Evolutionary conservation across 2,113 vertebrate species (phyloP), one percentile per base, ranked within the genome.

Genomic region (Trachemys scripta): DNA sequence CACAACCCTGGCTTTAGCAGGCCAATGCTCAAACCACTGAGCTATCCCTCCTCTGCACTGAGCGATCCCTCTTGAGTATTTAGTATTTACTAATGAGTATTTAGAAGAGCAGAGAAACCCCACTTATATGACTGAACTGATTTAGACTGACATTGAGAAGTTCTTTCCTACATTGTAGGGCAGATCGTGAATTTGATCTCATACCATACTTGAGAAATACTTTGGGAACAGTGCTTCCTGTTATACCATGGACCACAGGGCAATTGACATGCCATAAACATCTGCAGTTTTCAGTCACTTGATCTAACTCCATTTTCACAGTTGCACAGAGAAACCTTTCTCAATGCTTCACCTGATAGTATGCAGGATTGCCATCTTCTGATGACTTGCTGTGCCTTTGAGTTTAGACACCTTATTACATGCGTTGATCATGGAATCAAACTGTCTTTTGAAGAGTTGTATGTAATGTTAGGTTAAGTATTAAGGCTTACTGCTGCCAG

Each of bases 61-160:
- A 42, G 42, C 42, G 42, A 42, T 42, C 42, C 42, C 42, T 42
- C 42, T 42, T 42, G 42, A 42, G 42, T 42, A 42, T 42, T 42
- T 42, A 42, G 42, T 42, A 42, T 42, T 42, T 42, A 42, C 42
- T 42, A 42, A 42, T 42, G 24, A n/a, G n/a, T 27, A 53, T 72
- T 62, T 49, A 24, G 25, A 8, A 27, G 10, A 53, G 35, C 10
- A 13, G 72, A 3, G 22, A 5, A 31, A 24, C 82, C n/a, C 8
- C 20, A 19, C 0, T 78, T 0, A 0, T 3, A n/a, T 0, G 9
- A 0, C 29, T 1, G 51, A 78, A 51, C 75, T 17, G 54, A 31
- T 27, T 47, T 29, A 29, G 14, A 2, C 2, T 1, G 1, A 16
- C 1, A 5, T 45, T 42, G 1, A 24, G 24, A 0, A 9, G 10